These are phyloP conservation scores for Sminthurinus aureus DNA, from an alignment of 2,888 invertebrate species.

Conservation along the genomic window DNA sequence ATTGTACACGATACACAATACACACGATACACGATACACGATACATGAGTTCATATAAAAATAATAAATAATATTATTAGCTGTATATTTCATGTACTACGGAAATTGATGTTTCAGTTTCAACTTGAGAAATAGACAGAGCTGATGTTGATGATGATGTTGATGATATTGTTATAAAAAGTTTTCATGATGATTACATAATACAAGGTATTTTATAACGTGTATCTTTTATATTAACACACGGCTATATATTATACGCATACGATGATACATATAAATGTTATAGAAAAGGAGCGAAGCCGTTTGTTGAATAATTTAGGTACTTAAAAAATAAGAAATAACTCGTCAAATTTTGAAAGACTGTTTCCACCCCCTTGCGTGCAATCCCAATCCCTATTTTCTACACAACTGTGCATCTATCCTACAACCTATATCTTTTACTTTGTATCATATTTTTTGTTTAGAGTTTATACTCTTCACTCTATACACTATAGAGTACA, in stretches of 20 bases:
- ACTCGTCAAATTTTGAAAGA: constrained; percentile 57
- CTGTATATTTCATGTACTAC: background rate
- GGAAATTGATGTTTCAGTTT: constrained; percentile 21
- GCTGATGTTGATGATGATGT: no score
- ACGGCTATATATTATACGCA: background rate
- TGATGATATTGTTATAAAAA: background rate
- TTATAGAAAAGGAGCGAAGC: constrained; percentile 17
- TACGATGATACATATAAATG: background rate
- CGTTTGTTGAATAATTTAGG: constrained; percentile 48
- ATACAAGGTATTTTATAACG: no score
- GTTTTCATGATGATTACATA: background rate
- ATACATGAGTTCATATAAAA: background rate
- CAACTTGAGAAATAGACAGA: background rate
- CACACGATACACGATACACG: background rate
- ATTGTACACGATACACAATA: background rate
- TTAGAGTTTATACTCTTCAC: background rate
- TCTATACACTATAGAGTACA: background rate
- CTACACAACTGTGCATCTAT: background rate
- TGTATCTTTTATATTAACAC: no score
- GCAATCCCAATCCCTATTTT: constrained; percentile 42
- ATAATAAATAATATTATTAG: no score
- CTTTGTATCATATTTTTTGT: background rate
- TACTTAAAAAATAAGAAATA: constrained; percentile 49
- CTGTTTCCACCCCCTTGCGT: constrained; percentile 57
- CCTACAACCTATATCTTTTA: background rate